These are phyloP conservation scores for Hoplodrina ambigua DNA, from an alignment of 2,888 invertebrate genomes.

Conservation along the genomic window DNA sequence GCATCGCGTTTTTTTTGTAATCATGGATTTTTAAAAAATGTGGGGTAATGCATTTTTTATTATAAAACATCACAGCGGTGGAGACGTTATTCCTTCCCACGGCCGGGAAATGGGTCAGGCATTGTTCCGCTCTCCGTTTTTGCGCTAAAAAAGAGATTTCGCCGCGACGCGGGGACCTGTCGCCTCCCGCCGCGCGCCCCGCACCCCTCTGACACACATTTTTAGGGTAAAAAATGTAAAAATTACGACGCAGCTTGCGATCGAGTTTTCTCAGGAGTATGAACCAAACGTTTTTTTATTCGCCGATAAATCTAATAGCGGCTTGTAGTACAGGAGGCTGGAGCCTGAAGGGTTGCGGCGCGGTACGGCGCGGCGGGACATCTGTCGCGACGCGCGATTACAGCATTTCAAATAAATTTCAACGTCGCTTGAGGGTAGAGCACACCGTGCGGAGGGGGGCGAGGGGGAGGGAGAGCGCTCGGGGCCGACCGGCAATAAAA, in stretches of 20 bases:
- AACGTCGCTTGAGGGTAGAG: constrained; percentile 60
- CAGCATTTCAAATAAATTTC: constrained; percentile 77
- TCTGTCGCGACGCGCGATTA: constrained; percentile 77
- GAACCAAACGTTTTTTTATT: constrained; percentile 73
- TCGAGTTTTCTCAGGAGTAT: constrained; percentile 84
- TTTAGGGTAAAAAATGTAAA: constrained; percentile 88
- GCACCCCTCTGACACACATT: constrained; percentile 87
- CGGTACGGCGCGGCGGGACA: constrained; percentile 66
- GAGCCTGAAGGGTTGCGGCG: constrained; percentile 71
- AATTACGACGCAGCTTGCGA: constrained; percentile 87
- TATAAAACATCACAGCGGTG: constrained; percentile 78
- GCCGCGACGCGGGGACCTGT: constrained; percentile 79
- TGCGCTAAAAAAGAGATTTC: constrained; percentile 88
- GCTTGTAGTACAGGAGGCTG: constrained; percentile 82
- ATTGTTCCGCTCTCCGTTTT: constrained; percentile 87
- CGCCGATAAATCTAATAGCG: constrained; percentile 79
- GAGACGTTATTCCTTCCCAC: constrained; percentile 90
- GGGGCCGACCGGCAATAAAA: constrained; percentile 78
- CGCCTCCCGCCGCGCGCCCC: constrained; percentile 73
- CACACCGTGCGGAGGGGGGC: constrained; percentile 21
- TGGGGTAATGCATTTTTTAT: constrained; percentile 91
- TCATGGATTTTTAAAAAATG: constrained; percentile 83
- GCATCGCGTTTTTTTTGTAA: constrained; percentile 83
- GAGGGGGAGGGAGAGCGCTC: constrained; percentile 58
- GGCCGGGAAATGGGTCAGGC: constrained; percentile 90